These are phyloP conservation scores for Drosophila saltans DNA, from an alignment of 1,140 invertebrate species.

Conservation along the genomic window DNA sequence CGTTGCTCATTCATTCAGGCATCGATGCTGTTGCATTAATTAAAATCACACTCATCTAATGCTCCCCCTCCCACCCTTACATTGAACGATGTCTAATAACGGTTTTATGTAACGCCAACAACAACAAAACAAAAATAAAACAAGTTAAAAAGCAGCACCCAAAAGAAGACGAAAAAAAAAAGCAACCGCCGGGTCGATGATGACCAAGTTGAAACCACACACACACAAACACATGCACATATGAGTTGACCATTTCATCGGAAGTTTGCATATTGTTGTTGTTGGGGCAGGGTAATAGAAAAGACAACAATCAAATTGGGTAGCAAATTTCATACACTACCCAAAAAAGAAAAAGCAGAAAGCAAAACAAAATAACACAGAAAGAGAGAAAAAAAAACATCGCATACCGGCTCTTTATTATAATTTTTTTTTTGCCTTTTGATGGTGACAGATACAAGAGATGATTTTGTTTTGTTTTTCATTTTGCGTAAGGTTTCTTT, in stretches of 20 bases:
- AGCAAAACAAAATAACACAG: slow-evolving; percentile 7
- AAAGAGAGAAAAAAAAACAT: slow-evolving; percentile 28
- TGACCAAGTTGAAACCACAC: slow-evolving; percentile 7
- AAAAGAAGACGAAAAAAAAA: slow-evolving; percentile 11
- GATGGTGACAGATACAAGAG: slow-evolving; percentile 19
- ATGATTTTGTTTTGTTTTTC: slow-evolving; percentile 18
- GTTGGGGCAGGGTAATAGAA: background rate
- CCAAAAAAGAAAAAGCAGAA: slow-evolving; percentile 34
- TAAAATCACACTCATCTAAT: slow-evolving; percentile 37
- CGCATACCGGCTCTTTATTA: slow-evolving; percentile 52
- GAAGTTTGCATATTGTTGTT: slow-evolving; percentile 51
- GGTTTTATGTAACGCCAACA: slow-evolving; percentile 68
- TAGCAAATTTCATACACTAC: slow-evolving; percentile 38
- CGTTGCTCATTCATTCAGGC: slow-evolving; percentile 55
- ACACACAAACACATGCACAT: background rate
- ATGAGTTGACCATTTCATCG: slow-evolving; percentile 35
- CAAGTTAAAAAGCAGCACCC: slow-evolving; percentile 41
- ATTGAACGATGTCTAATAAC: slow-evolving; percentile 64
- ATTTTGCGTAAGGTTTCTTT: slow-evolving; percentile 20
- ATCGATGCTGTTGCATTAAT: slow-evolving; percentile 66
- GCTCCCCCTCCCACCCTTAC: background rate
- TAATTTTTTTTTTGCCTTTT: slow-evolving; percentile 35
- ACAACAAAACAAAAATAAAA: too few species aligned
- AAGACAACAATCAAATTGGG: slow-evolving; percentile 34
- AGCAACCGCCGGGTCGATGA: slow-evolving; percentile 35